Conservation (phyloP, 2,888 invertebrate species). For the Yponomeuta cagnagella region DNA sequence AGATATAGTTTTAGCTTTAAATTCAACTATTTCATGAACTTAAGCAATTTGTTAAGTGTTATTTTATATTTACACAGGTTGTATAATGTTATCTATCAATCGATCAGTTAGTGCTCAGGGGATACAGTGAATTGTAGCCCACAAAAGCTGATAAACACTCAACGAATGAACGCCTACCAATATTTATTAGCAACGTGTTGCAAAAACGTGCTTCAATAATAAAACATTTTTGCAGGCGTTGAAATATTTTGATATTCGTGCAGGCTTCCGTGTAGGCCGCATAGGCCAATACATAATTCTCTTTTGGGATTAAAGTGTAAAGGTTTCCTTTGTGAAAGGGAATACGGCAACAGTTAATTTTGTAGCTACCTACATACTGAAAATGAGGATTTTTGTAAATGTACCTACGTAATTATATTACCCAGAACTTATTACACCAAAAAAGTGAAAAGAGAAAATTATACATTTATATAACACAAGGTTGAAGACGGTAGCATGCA, state of each 20-base stretch:
- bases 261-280: background rate
- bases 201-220: background rate
- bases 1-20: no score
- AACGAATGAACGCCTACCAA: background rate
- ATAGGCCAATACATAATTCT: background rate
- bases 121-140: background rate
- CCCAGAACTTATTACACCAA: no score
- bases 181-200: slow-evolving; percentile 2
- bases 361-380: background rate
- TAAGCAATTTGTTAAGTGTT: background rate
- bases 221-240: background rate
- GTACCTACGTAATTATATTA: no score
- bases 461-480: no score
- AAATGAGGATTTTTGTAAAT: no score
- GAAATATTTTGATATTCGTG: background rate
- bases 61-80: background rate
- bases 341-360: background rate
- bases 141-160: background rate
- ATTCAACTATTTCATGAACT: no score
- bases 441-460: no score
- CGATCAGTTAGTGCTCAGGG: background rate
- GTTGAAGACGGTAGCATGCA: no score
- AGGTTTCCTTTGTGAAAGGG: background rate
- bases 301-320: background rate
- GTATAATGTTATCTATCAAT: background rate